These are phyloP conservation scores for Mythimna albipuncta DNA, from an alignment of 2,888 invertebrate genomes.

Conservation along the genomic window DNA sequence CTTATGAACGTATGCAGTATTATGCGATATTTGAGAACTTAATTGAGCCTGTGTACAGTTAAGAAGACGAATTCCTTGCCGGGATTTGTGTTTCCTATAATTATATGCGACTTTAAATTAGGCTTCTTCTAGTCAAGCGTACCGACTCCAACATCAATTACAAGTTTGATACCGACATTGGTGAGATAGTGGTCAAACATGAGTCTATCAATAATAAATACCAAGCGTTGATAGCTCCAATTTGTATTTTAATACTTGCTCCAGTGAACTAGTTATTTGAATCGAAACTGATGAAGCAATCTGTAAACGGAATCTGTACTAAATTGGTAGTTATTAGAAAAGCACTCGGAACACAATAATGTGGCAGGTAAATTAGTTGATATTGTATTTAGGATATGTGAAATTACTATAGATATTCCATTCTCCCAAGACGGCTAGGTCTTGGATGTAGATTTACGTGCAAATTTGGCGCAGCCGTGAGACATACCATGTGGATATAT, in stretches of 20 bases:
- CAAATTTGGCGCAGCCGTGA: too few relatives aligned
- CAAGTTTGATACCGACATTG: neutral
- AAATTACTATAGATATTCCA: neutral
- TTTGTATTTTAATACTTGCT: constrained; percentile 14
- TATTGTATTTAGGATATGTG: neutral
- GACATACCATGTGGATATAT: too few relatives aligned
- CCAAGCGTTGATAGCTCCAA: neutral
- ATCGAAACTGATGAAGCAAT: constrained; percentile 19
- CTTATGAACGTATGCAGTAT: too few relatives aligned
- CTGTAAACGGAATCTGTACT: neutral
- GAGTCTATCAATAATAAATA: neutral
- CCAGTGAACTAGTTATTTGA: constrained; percentile 22
- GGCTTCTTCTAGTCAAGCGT: neutral
- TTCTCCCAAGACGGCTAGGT: too few relatives aligned
- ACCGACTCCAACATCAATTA: neutral
- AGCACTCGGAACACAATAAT: neutral
- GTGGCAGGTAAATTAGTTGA: neutral
- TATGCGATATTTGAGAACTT: too few relatives aligned
- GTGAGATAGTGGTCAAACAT: neutral
- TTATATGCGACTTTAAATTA: too few relatives aligned
- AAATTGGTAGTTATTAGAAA: neutral
- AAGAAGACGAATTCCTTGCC: neutral
- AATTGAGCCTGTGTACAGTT: too few relatives aligned
- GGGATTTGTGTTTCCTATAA: neutral
- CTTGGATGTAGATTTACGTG: too few relatives aligned